These are phyloP conservation scores for Tribolium castaneum DNA, from an alignment of 1,140 invertebrate species.

Conservation along the genomic window DNA sequence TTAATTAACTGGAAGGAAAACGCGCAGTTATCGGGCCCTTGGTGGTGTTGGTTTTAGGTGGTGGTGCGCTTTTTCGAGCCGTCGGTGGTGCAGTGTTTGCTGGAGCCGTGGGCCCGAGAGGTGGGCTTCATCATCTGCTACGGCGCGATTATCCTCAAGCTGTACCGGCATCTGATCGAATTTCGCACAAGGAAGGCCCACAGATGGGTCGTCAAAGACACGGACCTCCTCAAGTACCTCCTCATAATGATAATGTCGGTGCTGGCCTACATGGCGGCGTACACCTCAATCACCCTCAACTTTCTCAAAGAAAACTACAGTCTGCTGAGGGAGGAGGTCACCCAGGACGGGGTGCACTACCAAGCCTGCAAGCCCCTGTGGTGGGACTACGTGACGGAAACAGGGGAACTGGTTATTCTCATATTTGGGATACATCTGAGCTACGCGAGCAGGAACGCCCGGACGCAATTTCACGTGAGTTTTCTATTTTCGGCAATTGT, in stretches of 20 bases:
- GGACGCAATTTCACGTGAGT: constrained; percentile 78
- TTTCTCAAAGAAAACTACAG: constrained; percentile 68
- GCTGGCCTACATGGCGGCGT: constrained; percentile 86
- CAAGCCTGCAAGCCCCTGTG: constrained; percentile 80
- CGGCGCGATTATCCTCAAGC: constrained; percentile 88
- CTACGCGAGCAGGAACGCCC: constrained; percentile 84
- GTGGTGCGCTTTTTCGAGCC: constrained; percentile 85
- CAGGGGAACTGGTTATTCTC: constrained; percentile 85
- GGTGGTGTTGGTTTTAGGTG: constrained; percentile 74
- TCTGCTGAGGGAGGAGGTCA: constrained; percentile 65
- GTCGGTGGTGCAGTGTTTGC: constrained; percentile 78
- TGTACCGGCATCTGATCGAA: constrained; percentile 86
- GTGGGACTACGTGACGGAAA: constrained; percentile 92
- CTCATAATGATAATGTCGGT: constrained; percentile 81
- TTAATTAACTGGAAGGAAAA: constrained; percentile 15
- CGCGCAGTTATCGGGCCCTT: constrained; percentile 75
- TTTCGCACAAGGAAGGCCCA: constrained; percentile 90
- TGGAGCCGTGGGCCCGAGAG: constrained; percentile 90
- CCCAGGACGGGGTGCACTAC: constrained; percentile 67
- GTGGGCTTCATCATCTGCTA: constrained; percentile 92
- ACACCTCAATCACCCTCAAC: constrained; percentile 78
- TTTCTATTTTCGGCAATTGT: neutral
- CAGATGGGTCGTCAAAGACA: constrained; percentile 86
- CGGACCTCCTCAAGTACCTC: constrained; percentile 85
- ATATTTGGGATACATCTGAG: constrained; percentile 85